These are phyloP conservation scores for Leontopithecus rosalia DNA, from an alignment of 2,797 vertebrate species.

Conservation along the genomic window DNA sequence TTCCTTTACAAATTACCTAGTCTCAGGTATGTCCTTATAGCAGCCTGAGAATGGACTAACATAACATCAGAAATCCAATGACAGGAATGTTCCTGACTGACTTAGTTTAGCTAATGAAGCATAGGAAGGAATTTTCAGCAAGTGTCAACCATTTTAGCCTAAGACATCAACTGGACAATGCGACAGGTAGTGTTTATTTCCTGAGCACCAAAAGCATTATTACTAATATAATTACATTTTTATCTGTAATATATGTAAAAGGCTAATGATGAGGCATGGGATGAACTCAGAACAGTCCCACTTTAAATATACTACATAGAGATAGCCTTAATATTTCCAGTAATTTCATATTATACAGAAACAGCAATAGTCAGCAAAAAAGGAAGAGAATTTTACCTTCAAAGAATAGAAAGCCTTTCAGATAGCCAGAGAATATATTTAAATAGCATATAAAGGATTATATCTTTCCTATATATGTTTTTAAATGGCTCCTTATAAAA, in stretches of 20 bases:
- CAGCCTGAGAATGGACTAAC: neutral
- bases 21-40: neutral
- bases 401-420: neutral
- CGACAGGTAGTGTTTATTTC: neutral
- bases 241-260: neutral
- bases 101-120: slow-evolving; percentile 7
- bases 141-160: neutral
- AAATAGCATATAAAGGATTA: neutral
- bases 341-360: neutral
- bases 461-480: slow-evolving; percentile 26
- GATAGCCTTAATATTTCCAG: neutral
- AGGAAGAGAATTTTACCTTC: neutral
- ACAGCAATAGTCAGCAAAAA: neutral
- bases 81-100: neutral
- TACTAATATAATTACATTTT: neutral
- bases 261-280: neutral
- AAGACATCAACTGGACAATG: neutral
- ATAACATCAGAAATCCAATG: slow-evolving; percentile 20
- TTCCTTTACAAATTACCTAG: neutral
- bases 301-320: neutral
- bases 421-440: neutral
- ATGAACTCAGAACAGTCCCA: neutral
- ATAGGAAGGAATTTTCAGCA: neutral
- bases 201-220: neutral
- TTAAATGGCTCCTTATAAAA: slow-evolving; percentile 45